Conservation (phyloP, 2,797 vertebrate species). For the Dipus sagitta region DNA sequence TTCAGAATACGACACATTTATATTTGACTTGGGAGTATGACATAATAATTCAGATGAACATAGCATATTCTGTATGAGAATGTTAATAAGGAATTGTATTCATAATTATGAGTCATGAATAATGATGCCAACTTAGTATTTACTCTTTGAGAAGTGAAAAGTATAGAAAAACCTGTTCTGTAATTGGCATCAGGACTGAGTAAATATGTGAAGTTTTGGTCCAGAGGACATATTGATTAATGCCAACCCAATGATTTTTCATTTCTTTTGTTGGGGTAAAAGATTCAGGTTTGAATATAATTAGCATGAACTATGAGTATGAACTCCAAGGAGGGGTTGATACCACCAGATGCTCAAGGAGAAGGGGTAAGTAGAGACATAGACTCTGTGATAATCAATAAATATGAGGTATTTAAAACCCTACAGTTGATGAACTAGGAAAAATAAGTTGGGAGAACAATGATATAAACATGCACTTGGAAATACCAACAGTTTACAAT, state of each 20-base stretch:
- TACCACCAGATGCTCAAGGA: not conserved
- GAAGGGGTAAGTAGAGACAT: not conserved
- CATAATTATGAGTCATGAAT: not conserved
- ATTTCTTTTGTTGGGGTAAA: constrained; percentile 25
- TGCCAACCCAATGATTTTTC: not conserved
- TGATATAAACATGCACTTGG: constrained; percentile 1
- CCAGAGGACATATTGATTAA: not conserved
- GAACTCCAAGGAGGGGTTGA: not conserved
- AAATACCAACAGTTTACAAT: not conserved
- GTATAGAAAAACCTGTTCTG: not conserved
- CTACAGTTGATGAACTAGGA: not conserved
- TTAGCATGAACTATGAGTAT: not conserved
- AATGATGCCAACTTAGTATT: constrained; percentile 52
- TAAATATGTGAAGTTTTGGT: constrained; percentile 1
- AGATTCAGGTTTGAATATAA: not conserved
- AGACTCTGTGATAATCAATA: not conserved
- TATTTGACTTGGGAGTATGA: not conserved
- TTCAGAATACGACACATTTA: not conserved
- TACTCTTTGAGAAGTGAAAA: constrained; percentile 11
- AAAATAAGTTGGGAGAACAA: not conserved
- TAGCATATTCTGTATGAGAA: constrained; percentile 8
- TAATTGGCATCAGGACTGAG: not conserved
- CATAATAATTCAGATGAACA: constrained; percentile 42
- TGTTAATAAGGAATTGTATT: constrained; percentile 41
- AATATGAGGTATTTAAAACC: not conserved